These are phyloP conservation scores for Triplophysa bombifrons DNA, from an alignment of 2,797 vertebrate genomes.

Conservation along the genomic window DNA sequence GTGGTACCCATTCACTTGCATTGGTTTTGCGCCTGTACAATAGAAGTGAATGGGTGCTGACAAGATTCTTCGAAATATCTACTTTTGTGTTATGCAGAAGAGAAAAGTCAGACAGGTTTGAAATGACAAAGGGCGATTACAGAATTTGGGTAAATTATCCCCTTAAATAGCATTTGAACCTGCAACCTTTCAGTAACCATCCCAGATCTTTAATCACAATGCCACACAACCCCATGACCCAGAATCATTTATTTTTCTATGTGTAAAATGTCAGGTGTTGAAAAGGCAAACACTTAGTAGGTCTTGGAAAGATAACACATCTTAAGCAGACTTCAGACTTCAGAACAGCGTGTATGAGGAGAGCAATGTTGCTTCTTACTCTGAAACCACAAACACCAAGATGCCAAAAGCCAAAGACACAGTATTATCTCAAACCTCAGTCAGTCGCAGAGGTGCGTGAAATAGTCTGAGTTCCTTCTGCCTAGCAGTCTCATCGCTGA, in stretches of 20 bases:
- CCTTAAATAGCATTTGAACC: too few relatives aligned
- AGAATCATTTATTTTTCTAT: neutral
- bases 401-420: slow-evolving; percentile 57
- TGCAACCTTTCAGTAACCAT: neutral
- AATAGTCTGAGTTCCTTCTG: slow-evolving; percentile 57
- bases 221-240: neutral
- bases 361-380: slow-evolving; percentile 59
- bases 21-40: too few relatives aligned
- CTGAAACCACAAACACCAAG: slow-evolving; percentile 56
- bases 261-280: slow-evolving; percentile 13
- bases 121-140: too few relatives aligned
- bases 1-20: too few relatives aligned
- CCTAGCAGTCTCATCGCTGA: slow-evolving; percentile 30
- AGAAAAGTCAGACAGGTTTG: too few relatives aligned
- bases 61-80: too few relatives aligned
- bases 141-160: too few relatives aligned
- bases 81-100: too few relatives aligned
- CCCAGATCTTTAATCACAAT: neutral
- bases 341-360: slow-evolving; percentile 39
- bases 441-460: slow-evolving; percentile 48
- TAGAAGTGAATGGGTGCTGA: too few relatives aligned
- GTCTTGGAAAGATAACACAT: slow-evolving; percentile 41
- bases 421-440: slow-evolving; percentile 52
- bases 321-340: slow-evolving; percentile 34
- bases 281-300: slow-evolving; percentile 16